A percentile compares a stretch with the other conserved stretches of the same genome.
phyloP scores from a whole-genome alignment of 1,140 invertebrate species.

The Octopus bimaculoides region DNA sequence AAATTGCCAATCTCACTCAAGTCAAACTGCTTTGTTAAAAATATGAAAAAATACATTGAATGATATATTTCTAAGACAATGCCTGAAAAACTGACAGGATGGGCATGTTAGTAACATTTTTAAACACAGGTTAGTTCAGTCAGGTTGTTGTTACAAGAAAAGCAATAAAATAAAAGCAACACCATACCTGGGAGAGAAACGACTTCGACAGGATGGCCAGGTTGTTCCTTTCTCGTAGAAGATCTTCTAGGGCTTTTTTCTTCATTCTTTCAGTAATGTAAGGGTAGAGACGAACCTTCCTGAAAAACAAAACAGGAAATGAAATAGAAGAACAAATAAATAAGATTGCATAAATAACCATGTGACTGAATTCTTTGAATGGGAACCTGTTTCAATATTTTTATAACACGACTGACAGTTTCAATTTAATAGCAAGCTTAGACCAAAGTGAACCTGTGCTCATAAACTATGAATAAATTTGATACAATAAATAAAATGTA shows the following conservation, averaged over 20 bases:
- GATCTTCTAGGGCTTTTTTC: neutral
- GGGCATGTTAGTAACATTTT: too few species aligned
- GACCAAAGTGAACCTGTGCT: neutral
- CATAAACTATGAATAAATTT: neutral
- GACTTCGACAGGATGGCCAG: neutral
- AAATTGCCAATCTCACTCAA: too few species aligned
- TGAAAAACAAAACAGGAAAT: neutral
- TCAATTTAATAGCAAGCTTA: neutral
- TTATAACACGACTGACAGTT: neutral
- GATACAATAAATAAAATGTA: neutral
- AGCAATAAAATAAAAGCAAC: neutral
- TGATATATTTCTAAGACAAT: too few species aligned
- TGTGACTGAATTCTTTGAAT: too few species aligned
- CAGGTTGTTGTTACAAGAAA: too few species aligned
- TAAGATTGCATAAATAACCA: neutral
- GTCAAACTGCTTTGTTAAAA: too few species aligned
- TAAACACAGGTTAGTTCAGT: too few species aligned
- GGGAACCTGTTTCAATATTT: neutral
- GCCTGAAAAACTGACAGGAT: too few species aligned
- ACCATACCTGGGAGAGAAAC: neutral
- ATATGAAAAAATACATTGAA: too few species aligned
- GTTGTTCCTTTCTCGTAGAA: neutral
- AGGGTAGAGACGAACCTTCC: neutral
- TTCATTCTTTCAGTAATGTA: neutral
- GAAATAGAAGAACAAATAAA: neutral